Base-by-base conservation (phyloP, 2,113 vertebrate genomes). In the Pao palembangensis region DNA sequence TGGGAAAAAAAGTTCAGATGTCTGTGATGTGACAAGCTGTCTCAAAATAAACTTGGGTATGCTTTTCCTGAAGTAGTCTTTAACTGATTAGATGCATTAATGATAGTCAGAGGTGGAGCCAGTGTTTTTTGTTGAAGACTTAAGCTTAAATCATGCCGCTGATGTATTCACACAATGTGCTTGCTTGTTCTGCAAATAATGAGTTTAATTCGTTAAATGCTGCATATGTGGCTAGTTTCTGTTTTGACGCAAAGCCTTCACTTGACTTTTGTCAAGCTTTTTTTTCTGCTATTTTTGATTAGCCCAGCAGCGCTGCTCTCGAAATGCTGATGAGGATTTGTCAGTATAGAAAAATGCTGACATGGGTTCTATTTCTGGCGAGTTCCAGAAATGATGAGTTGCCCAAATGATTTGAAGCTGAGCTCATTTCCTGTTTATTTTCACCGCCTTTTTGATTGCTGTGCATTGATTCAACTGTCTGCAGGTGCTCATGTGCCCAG, bases 401-500 rank as follows among this genome's bases (percentile, higher is more conserved):
- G 47, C 64, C 58, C 63, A 2, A 5, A 60, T 52, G 5, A 13
- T 51, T 38, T 34, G 28, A 38, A 51, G 10, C 65, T 20, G 8
- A 8, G 5, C 1, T 51, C 49, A 31, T 34, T 87, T 82, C 73
- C 68, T 61, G 42, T 81, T 81, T 78, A 64, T 67, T 8, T 47
- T 47, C 13, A 47, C 44, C n/a, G 25, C 3, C 17, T n/a, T 31
- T 53, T 8, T 17, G 4, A 4, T 11, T 34, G 16, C 51, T 31
- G 19, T 14, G 4, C 11, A 38, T 61, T 34, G 64, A 14, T 63
- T 19, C n/a, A 51, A 31, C 66, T 38, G 34, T 3, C 34, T 5
- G 46, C 65, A 99, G 97, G 89, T 99, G 76, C 87, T 99, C 73
- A 96, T 98, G 96, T 99, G 97, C 80, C 97, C 96, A 0, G 97